phyloP scores from a whole-genome alignment of 2,113 vertebrate species.

The Cyanistes caeruleus region DNA sequence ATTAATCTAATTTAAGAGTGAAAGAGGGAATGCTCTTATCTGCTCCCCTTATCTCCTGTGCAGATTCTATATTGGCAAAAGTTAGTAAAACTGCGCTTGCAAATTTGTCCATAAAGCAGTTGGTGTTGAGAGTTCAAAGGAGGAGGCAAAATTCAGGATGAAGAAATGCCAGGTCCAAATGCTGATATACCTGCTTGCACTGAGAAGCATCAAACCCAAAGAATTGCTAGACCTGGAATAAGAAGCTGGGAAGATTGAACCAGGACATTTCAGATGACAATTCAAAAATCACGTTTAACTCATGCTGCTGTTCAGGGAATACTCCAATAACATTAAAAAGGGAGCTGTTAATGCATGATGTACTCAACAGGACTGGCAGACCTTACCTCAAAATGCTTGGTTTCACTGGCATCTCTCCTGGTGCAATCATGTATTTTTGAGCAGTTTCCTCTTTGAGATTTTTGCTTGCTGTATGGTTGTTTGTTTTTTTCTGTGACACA shows the following conservation, averaged over 20 bases:
- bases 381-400: background rate
- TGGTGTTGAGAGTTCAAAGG: background rate
- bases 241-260: background rate
- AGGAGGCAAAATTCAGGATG: background rate
- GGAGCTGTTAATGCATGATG: background rate
- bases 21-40: background rate
- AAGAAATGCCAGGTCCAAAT: background rate
- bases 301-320: background rate
- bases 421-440: background rate
- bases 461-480: background rate
- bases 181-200: background rate
- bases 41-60: background rate
- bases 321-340: background rate
- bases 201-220: background rate
- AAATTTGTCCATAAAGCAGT: background rate
- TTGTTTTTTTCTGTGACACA: background rate
- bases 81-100: background rate
- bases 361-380: background rate
- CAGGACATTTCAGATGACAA: constrained; percentile 11
- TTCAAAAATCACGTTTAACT: constrained; percentile 13
- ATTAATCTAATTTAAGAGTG: background rate
- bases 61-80: background rate
- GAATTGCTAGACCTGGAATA: background rate
- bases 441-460: background rate
- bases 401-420: background rate